These are phyloP conservation scores for Sparidentex hasta DNA, from an alignment of 2,797 vertebrate genomes.

Conservation along the genomic window DNA sequence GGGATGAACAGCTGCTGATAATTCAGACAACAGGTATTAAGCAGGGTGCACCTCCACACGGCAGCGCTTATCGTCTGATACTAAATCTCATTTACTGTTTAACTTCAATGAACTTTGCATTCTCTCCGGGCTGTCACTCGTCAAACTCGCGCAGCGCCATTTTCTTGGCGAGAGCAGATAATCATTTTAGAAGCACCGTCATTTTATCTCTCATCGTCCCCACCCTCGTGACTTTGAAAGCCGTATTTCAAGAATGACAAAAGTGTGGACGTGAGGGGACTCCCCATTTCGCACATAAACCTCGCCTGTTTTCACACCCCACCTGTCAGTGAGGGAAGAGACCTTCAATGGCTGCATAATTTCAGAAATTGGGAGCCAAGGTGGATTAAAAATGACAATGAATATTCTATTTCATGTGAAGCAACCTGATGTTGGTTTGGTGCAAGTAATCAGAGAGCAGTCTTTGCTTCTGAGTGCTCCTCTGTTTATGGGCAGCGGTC, in stretches of 20 bases:
- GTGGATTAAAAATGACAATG: slow-evolving; percentile 20
- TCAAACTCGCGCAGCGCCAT: slow-evolving; percentile 29
- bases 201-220: slow-evolving; percentile 47
- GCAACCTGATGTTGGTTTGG: slow-evolving; percentile 24
- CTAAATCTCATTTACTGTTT: slow-evolving; percentile 61
- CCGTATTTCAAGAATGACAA: slow-evolving; percentile 34
- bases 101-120: slow-evolving; percentile 56
- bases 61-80: slow-evolving; percentile 25
- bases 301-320: slow-evolving; percentile 19
- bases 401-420: slow-evolving; percentile 32
- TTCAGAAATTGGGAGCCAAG: slow-evolving; percentile 11
- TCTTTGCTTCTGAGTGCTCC: slow-evolving; percentile 43
- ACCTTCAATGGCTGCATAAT: slow-evolving; percentile 7
- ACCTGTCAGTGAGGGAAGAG: slow-evolving; percentile 9
- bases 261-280: slow-evolving; percentile 34
- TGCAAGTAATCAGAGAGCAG: slow-evolving; percentile 37
- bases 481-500: slow-evolving; percentile 54
- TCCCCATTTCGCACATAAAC: slow-evolving; percentile 8
- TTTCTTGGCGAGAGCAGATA: slow-evolving; percentile 22
- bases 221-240: slow-evolving; percentile 29
- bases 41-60: slow-evolving; percentile 5
- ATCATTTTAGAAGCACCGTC: slow-evolving; percentile 48
- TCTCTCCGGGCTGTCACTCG: slow-evolving; percentile 39
- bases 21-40: slow-evolving; percentile 55
- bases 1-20: slow-evolving; percentile 46